Conservation (phyloP, 2,888 invertebrate species). For the Epicampocera succincta region DNA sequence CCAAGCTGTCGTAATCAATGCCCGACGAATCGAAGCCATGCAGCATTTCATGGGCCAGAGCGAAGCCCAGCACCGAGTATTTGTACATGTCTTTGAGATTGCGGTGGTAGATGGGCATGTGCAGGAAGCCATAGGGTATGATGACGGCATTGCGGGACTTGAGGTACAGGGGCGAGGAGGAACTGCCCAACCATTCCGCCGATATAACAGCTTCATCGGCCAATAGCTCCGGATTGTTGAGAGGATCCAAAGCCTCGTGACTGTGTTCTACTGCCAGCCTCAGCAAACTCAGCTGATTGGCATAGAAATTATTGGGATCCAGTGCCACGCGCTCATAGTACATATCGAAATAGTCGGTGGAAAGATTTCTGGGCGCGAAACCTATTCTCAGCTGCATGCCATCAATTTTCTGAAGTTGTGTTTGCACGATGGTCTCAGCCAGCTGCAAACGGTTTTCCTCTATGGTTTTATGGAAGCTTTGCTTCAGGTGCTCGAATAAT, state of each 20-base stretch:
- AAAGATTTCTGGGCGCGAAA: slow-evolving; percentile 75
- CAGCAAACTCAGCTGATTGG: slow-evolving; percentile 76
- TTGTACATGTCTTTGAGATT: slow-evolving; percentile 75
- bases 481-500: slow-evolving; percentile 74
- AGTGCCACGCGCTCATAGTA: slow-evolving; percentile 74
- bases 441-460: slow-evolving; percentile 76
- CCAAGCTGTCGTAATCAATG: slow-evolving; percentile 77
- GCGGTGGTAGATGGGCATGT: slow-evolving; percentile 76
- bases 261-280: slow-evolving; percentile 74
- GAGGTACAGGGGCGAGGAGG: slow-evolving; percentile 78
- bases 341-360: slow-evolving; percentile 72
- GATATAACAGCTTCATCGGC: slow-evolving; percentile 72
- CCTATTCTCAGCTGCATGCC: slow-evolving; percentile 77
- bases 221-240: slow-evolving; percentile 47
- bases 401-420: slow-evolving; percentile 74
- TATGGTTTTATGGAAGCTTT: slow-evolving; percentile 73
- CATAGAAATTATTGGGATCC: slow-evolving; percentile 76
- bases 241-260: slow-evolving; percentile 70
- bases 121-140: slow-evolving; percentile 77
- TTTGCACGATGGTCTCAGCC: slow-evolving; percentile 73
- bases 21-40: slow-evolving; percentile 79
- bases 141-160: slow-evolving; percentile 77
- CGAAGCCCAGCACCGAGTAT: slow-evolving; percentile 77
- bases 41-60: slow-evolving; percentile 77
- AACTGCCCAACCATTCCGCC: slow-evolving; percentile 75